Conservation (phyloP, 2,113 vertebrate species). For the Pitta sordida region DNA sequence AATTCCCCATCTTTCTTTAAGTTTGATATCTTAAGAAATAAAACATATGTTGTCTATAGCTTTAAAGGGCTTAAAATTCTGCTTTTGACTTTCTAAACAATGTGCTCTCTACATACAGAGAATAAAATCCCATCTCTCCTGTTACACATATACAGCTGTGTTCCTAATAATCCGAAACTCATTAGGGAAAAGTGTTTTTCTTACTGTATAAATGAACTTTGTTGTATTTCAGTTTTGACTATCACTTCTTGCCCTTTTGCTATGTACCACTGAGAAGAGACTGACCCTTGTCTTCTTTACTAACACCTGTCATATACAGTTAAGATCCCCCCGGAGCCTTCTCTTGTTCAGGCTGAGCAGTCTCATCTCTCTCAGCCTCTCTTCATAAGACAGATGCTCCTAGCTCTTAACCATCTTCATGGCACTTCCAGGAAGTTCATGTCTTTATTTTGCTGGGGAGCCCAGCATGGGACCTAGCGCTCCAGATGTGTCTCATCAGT, state of each 20-base stretch:
- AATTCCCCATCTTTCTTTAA: background rate
- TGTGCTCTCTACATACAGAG: accelerated
- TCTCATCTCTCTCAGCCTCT: background rate
- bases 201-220: background rate
- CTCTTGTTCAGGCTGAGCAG: background rate
- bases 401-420: background rate
- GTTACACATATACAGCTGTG: accelerated
- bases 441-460: background rate
- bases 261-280: background rate
- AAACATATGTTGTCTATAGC: background rate
- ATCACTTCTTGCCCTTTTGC: background rate
- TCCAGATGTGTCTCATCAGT: background rate
- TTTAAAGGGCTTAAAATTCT: background rate
- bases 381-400: background rate
- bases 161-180: background rate
- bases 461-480: background rate
- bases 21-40: background rate
- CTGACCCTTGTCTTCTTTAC: background rate
- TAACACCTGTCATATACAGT: accelerated
- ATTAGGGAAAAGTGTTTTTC: background rate
- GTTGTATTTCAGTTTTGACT: background rate
- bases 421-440: background rate
- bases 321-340: background rate
- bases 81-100: background rate
- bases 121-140: background rate